Evolutionary conservation across 2,797 vertebrate species (phyloP).

Genomic region (Echeneis naucrates): DNA sequence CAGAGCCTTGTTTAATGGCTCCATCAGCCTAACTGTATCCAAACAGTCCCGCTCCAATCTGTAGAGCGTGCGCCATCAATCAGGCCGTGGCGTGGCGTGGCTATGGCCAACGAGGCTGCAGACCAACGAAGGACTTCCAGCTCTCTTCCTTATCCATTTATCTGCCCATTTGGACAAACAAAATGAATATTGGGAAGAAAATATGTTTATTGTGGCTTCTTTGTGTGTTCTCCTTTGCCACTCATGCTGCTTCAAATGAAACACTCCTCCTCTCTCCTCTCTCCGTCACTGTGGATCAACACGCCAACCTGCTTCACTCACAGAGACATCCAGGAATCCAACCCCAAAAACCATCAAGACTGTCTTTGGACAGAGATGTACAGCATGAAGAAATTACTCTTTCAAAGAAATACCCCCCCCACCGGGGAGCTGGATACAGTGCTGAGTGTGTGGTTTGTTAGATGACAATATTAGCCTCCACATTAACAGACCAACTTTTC

Average conservation of each 20-base stretch:
- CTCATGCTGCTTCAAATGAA: constrained; percentile 20
- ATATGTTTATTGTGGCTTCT: constrained; percentile 4
- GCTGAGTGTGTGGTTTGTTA: too few relatives aligned
- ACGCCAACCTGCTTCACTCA: background rate
- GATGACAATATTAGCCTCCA: too few relatives aligned
- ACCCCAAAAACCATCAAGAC: background rate
- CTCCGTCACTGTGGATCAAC: constrained; percentile 3
- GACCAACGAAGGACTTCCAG: constrained; percentile 45
- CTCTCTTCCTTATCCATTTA: constrained; percentile 27
- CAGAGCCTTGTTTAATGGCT: constrained; percentile 56
- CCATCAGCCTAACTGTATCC: constrained; percentile 55
- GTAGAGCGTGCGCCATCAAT: constrained; percentile 61
- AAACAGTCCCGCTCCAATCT: constrained; percentile 60
- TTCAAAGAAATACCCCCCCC: background rate
- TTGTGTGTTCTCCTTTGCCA: constrained; percentile 32
- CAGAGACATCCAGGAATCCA: constrained; percentile 16
- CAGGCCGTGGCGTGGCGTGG: constrained; percentile 51
- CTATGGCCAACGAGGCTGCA: constrained; percentile 44
- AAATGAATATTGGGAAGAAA: background rate
- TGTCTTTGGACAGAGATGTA: background rate
- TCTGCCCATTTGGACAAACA: constrained; percentile 28
- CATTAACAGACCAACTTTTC: too few relatives aligned
- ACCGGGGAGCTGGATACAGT: background rate
- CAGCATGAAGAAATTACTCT: constrained; percentile 7
- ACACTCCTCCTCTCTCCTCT: background rate